Conservation (phyloP, 2,888 invertebrate genomes). For the Drosophila rubida region DNA sequence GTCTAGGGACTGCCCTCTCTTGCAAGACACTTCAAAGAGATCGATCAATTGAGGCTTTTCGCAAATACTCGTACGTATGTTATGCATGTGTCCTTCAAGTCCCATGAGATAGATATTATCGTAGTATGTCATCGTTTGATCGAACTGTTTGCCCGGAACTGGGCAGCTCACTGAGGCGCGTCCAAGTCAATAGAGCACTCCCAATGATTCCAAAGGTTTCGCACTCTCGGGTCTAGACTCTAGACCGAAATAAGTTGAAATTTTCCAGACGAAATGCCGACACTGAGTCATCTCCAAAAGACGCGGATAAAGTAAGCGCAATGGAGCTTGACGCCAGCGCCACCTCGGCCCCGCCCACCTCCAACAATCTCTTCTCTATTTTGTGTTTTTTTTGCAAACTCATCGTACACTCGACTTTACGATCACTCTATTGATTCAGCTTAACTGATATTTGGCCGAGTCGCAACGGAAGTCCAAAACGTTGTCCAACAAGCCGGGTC, state of each 20-base stretch:
- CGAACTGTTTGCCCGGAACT: conserved; percentile 36
- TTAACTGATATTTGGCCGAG: conserved; percentile 33
- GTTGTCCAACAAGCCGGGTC: conserved; percentile 38
- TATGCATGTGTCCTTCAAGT: conserved; percentile 18
- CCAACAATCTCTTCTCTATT: background rate
- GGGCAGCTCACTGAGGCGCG: conserved; percentile 33
- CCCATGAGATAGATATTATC: conserved; percentile 8
- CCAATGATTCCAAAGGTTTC: conserved; percentile 30
- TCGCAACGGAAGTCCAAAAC: conserved; percentile 40
- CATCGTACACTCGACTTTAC: conserved; percentile 30
- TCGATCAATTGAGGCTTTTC: background rate
- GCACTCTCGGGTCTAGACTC: conserved; percentile 16
- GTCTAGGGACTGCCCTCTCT: background rate
- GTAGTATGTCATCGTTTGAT: background rate
- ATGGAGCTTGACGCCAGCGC: conserved; percentile 41
- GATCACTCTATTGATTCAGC: conserved; percentile 36
- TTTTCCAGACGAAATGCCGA: conserved; percentile 27
- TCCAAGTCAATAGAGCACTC: conserved; percentile 11
- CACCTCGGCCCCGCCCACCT: conserved; percentile 12
- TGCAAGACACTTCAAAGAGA: conserved; percentile 4
- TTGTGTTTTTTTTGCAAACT: conserved; percentile 25
- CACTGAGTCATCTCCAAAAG: conserved; percentile 14
- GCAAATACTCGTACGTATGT: conserved; percentile 10
- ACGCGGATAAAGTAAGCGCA: conserved; percentile 36
- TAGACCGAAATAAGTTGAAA: conserved; percentile 5